Base-by-base conservation (phyloP, 2,113 vertebrate species). In the Arothron firmamentum region DNA sequence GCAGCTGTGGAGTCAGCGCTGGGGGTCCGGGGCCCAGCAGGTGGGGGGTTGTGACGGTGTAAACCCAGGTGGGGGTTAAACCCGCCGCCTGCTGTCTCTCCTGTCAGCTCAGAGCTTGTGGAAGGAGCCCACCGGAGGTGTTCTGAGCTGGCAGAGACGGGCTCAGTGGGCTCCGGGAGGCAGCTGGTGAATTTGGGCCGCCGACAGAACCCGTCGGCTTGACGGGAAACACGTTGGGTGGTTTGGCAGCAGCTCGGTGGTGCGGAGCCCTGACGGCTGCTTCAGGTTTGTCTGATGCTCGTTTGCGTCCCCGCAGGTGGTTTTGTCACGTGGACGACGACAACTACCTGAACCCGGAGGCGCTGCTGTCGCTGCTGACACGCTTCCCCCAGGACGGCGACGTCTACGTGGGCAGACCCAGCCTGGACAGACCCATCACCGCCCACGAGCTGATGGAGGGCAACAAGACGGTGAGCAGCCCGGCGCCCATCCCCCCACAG, bases 241-340 rank as follows among this genome's bases (percentile, higher is more conserved):
- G 68, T 56, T 31, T 20, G 48, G 49, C 50, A 48, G 41, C 50
- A 23, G 21, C 21, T 23, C 21, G 3, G 21, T 23, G 3, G 3
- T 3, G 21, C 3, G 21, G 21, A 23, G 21, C 21, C 21, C 58
- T 34, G 53, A 64, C 56, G 56, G 52, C 71, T 62, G 55, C 11
- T 65, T 50, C 56, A 67, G 21, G 15, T 49, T 21, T 53, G 14
- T 56, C 8, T 51, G 71, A 31, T 34, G 66, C 74, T 38, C 62
- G 56, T 48, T 52, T 23, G 3, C 3, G 9, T 23, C 59, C 59
- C 17, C 17, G 62, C 64, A 87, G 73, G 77, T 98, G 95, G 95
- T 93, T 98, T 81, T 98, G 94, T 66, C 95, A 97, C 1, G 90
- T 97, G 58, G 96, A 97, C 9, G 96, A 97, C 0, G 96, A 98